Base-by-base conservation (phyloP, 2,888 invertebrate species). In the Metopia argyrocephala region DNA sequence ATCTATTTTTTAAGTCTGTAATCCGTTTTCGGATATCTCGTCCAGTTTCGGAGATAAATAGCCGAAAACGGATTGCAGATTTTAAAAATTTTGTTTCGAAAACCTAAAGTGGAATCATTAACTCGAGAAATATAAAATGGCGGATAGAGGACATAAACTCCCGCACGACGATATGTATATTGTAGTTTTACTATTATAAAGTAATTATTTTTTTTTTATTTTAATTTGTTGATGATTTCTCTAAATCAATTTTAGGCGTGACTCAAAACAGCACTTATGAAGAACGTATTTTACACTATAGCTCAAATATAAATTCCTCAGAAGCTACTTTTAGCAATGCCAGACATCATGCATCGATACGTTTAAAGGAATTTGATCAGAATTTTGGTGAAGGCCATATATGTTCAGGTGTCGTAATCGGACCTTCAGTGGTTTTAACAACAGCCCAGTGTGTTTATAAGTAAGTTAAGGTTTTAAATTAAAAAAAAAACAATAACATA, bases 361-460 rank as follows among this genome's bases (percentile, higher is more conserved):
- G 89, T 0, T 56, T 89, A 74, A 46, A 80, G 18, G 83, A 83
- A 7, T 66, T 82, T 15, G 89, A 89, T 50, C 82, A 82, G 15
- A 83, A 83, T 50, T 89, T 86, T 54, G 89, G 89, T 57, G 86
- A 87, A 66, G 89, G 90, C 0, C 89, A 89, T 62, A 87, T 90
- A n/a, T 89, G 89, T 21, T 86, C 88, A 18, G 89, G 89, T 0
- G 88, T 87, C 0, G 52, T 90, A 59, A 87, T 89, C 75, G 87
- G 86, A 2, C 84, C 86, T 5, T 87, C 88, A 0, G 88, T 86
- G 15, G 87, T 89, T 31, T 83, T 90, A 0, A 89, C 89, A 7
- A 86, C 88, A 4, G 86, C 86, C 0, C 84, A 86, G 12, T 89
- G 89, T 62, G 82, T 89, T 4, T 86, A 84, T 66, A 85, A 86